Percentiles rank a stretch among this genome's conserved stretches.
Conservation (phyloP, 2,888 invertebrate genomes). For the Molanna angustata region DNA sequence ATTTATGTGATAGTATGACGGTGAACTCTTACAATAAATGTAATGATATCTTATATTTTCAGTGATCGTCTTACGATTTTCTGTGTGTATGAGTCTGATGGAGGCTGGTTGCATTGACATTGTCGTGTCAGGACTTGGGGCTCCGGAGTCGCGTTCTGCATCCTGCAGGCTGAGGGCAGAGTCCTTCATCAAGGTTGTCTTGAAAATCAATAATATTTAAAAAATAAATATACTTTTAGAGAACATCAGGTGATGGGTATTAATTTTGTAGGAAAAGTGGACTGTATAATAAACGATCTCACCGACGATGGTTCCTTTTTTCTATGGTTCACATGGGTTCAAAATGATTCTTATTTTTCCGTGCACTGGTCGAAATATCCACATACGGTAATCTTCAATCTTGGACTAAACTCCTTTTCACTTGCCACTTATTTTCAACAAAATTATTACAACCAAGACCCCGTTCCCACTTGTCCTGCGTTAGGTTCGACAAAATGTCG, state of each 20-base stretch:
- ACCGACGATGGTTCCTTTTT: background rate
- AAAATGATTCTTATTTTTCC: no score
- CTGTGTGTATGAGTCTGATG: conserved; percentile 46
- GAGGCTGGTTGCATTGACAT: conserved; percentile 45
- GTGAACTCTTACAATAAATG: no score
- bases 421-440: background rate
- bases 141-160: conserved; percentile 46
- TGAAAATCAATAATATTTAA: background rate
- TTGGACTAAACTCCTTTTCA: no score
- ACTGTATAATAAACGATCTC: no score
- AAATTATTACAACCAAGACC: background rate
- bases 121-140: conserved; percentile 46
- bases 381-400: no score
- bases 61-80: conserved; percentile 42
- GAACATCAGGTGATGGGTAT: background rate
- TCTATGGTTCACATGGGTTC: no score
- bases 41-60: background rate
- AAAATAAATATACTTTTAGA: background rate
- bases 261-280: background rate
- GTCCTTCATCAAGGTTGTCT: conserved; percentile 15
- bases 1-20: no score
- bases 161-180: conserved; percentile 34
- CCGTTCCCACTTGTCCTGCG: no score
- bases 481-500: no score
- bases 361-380: no score